Conservation (phyloP, 2,113 vertebrate species). For the Xiphophorus hellerii region DNA sequence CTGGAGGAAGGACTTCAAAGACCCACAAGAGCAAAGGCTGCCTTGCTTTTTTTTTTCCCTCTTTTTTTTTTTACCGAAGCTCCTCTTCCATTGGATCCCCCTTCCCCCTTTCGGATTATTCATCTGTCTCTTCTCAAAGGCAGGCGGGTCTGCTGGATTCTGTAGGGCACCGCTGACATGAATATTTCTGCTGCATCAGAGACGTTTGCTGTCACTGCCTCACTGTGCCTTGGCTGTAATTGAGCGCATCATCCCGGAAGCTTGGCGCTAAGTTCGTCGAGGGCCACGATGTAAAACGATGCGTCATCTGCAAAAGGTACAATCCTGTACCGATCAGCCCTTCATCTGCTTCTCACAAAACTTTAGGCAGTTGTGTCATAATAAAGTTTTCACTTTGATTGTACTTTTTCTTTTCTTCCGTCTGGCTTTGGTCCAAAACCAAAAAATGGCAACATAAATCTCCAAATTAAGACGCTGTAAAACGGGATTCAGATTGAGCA, state of each 20-base stretch:
- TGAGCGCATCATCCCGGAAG: slow-evolving; percentile 60
- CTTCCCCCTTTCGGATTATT: slow-evolving; percentile 67
- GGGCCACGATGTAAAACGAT: slow-evolving; percentile 31
- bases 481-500: background rate
- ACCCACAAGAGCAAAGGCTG: slow-evolving; percentile 67
- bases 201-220: slow-evolving; percentile 53
- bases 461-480: background rate
- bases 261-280: slow-evolving; percentile 43
- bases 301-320: background rate
- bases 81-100: slow-evolving; percentile 40
- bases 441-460: background rate
- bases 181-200: slow-evolving; percentile 79
- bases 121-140: slow-evolving; percentile 74
- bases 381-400: background rate
- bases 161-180: slow-evolving; percentile 68
- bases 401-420: background rate
- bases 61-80: slow-evolving; percentile 40
- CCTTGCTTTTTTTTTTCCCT: slow-evolving; percentile 61
- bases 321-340: background rate
- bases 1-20: slow-evolving; percentile 75
- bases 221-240: slow-evolving; percentile 53
- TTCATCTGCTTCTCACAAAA: background rate
- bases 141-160: slow-evolving; percentile 62
- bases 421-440: background rate
- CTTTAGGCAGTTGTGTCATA: background rate